phyloP scores from a whole-genome alignment of 2,113 vertebrate species.

The Conger conger region DNA sequence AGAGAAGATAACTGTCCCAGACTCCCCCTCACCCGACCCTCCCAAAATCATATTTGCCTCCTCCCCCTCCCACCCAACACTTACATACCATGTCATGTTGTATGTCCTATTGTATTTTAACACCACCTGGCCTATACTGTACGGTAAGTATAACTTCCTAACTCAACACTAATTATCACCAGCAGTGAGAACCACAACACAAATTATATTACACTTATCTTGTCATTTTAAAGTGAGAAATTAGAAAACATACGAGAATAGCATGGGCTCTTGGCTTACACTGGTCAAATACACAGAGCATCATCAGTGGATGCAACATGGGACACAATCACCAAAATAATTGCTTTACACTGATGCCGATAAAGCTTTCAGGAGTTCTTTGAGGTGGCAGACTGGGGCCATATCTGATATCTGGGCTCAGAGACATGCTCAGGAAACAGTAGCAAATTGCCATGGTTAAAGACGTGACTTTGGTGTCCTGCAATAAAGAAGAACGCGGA shows the following conservation, averaged over 20 bases:
- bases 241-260: no score
- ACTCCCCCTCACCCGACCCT: background rate
- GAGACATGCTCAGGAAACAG: background rate
- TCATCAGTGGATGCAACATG: background rate
- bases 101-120: background rate
- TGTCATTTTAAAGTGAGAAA: no score
- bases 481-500: background rate
- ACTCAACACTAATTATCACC: background rate
- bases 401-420: slow-evolving; percentile 8
- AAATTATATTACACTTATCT: no score
- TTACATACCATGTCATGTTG: slow-evolving; percentile 11
- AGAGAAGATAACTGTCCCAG: slow-evolving; percentile 17
- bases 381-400: background rate
- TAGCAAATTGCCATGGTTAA: background rate
- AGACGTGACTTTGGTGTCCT: background rate
- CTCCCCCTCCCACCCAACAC: slow-evolving; percentile 18
- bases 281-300: background rate
- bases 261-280: background rate
- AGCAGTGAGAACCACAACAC: background rate
- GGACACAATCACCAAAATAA: background rate
- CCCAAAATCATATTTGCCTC: no score
- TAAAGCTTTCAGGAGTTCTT: background rate
- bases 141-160: background rate
- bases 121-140: background rate
- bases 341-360: background rate